phyloP scores from a whole-genome alignment of 1,140 invertebrate species.

The Musca domestica region DNA sequence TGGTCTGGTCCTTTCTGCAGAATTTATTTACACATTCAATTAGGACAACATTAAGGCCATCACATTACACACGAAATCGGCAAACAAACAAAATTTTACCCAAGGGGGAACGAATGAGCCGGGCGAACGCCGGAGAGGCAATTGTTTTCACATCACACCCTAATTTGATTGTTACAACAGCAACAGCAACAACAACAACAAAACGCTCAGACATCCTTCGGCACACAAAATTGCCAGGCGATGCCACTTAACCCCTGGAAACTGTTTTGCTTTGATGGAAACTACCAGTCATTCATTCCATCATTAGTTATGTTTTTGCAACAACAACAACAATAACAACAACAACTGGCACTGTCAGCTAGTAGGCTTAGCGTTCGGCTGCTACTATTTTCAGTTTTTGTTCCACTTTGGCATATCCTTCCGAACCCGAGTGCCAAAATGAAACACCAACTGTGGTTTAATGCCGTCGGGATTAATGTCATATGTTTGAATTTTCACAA shows the following conservation, averaged over 20 bases:
- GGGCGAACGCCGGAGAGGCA: constrained; percentile 28
- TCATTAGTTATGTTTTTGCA: constrained; percentile 7
- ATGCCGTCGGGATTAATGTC: constrained; percentile 50
- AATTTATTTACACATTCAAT: constrained; percentile 55
- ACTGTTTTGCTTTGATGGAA: neutral
- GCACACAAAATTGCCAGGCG: too few relatives aligned
- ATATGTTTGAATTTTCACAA: constrained; percentile 52
- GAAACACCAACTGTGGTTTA: constrained; percentile 45
- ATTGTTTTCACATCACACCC: constrained; percentile 55
- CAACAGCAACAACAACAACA: neutral
- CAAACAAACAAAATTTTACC: constrained; percentile 42
- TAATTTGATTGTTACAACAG: constrained; percentile 54
- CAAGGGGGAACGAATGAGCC: constrained; percentile 29
- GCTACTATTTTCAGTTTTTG: too few relatives aligned
- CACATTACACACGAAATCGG: constrained; percentile 31
- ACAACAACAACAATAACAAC: too few relatives aligned
- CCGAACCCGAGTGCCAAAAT: neutral
- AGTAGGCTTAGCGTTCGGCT: constrained; percentile 3
- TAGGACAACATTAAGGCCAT: constrained; percentile 49
- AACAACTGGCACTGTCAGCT: constrained; percentile 32
- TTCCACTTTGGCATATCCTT: too few relatives aligned
- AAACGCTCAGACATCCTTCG: too few relatives aligned
- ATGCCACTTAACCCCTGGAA: neutral
- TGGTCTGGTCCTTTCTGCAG: neutral
- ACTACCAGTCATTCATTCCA: constrained; percentile 3